Evolutionary conservation across 2,113 vertebrate genomes (phyloP).

Genomic region (Phalacrocorax pelagicus): DNA sequence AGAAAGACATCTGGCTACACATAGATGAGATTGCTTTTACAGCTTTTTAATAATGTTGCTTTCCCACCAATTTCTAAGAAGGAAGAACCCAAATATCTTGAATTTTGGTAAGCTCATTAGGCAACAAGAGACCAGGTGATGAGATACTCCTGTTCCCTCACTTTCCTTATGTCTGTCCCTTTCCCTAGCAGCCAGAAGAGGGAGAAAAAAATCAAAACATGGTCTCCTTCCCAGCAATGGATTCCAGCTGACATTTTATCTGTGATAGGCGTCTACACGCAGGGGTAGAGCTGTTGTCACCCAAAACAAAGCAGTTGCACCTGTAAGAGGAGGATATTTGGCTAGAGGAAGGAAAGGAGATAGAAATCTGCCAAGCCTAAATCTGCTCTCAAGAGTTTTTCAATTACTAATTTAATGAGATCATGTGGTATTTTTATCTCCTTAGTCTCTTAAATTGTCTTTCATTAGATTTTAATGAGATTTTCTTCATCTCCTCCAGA

Average conservation of each 20-base stretch:
- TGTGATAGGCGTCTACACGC: not conserved
- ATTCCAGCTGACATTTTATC: not conserved
- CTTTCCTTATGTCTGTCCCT: not conserved
- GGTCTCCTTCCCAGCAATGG: not conserved
- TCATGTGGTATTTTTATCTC: not conserved
- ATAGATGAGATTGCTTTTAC: not conserved
- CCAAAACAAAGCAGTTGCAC: not conserved
- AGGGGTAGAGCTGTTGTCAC: not conserved
- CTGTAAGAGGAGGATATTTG: not conserved
- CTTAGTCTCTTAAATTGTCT: not conserved
- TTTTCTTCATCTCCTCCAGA: not conserved
- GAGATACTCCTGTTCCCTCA: not conserved
- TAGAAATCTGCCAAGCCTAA: not conserved
- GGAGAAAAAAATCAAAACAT: not conserved
- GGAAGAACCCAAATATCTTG: not conserved
- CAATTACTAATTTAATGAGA: not conserved
- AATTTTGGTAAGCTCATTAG: not conserved
- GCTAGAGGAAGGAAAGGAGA: not conserved
- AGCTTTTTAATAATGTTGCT: not conserved
- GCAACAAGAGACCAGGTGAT: not conserved
- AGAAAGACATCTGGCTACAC: not conserved
- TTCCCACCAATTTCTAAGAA: not conserved
- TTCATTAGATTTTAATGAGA: conserved; percentile 28
- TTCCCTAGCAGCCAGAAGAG: not conserved
- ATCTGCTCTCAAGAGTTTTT: not conserved